These are phyloP conservation scores for Mustela nigripes DNA, from an alignment of 2,113 vertebrate genomes.

Conservation along the genomic window DNA sequence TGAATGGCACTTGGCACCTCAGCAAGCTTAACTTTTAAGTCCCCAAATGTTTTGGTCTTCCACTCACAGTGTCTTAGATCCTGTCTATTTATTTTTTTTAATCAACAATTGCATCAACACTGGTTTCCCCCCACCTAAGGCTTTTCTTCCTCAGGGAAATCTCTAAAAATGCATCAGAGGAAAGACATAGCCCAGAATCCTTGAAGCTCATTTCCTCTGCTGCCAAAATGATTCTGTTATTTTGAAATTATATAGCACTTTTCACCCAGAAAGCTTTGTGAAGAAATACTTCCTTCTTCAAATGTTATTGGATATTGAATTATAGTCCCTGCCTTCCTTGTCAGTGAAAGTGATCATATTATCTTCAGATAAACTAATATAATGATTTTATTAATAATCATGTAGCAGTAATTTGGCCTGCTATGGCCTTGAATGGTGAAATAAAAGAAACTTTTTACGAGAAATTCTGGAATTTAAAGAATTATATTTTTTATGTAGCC, in stretches of 20 bases:
- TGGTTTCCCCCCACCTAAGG: not conserved
- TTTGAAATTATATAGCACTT: constrained; percentile 35
- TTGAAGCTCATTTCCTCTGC: not conserved
- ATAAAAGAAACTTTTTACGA: not conserved
- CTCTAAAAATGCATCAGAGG: not conserved
- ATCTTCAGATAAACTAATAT: constrained; percentile 17
- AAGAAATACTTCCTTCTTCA: constrained; percentile 20
- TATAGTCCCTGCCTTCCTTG: not conserved
- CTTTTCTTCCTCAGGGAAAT: not conserved
- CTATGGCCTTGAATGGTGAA: not conserved
- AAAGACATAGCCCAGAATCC: not conserved
- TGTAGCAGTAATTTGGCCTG: not conserved
- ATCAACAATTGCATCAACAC: not conserved
- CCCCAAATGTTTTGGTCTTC: not conserved
- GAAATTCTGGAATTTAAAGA: constrained; percentile 39
- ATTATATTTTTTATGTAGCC: not conserved
- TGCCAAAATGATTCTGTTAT: constrained; percentile 23
- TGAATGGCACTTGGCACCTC: not conserved
- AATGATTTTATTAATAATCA: constrained; percentile 24
- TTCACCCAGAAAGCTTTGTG: constrained; percentile 18
- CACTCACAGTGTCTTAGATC: not conserved
- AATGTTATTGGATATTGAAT: constrained; percentile 40
- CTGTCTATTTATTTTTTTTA: not conserved
- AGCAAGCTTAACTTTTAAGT: not conserved
- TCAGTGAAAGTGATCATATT: not conserved